phyloP scores from a whole-genome alignment of 2,797 vertebrate species.

The Zalophus californianus region DNA sequence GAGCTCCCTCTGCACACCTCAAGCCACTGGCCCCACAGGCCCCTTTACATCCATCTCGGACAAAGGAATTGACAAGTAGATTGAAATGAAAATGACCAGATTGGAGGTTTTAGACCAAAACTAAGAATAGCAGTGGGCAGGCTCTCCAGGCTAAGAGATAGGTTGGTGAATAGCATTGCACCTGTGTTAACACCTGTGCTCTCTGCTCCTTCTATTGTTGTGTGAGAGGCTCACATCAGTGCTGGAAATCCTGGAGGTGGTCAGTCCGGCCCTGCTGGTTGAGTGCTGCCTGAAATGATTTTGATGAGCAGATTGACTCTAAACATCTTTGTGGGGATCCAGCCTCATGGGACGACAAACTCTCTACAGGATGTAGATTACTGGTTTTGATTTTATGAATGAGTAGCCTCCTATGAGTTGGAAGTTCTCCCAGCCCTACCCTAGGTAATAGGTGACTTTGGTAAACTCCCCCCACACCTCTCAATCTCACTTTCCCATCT shows the following conservation, averaged over 20 bases:
- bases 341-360: rapidly evolving
- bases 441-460: rapidly evolving
- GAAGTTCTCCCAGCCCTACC: rapidly evolving
- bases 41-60: rapidly evolving
- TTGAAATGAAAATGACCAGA: no score
- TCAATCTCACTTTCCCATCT: neutral
- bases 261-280: rapidly evolving
- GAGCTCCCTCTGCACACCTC: neutral
- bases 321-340: no score
- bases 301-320: neutral
- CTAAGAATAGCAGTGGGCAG: rapidly evolving
- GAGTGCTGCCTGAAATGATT: neutral
- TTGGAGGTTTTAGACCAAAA: neutral
- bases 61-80: rapidly evolving
- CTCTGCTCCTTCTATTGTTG: rapidly evolving
- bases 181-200: rapidly evolving
- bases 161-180: rapidly evolving
- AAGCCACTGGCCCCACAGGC: rapidly evolving
- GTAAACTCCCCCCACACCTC: neutral
- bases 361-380: rapidly evolving
- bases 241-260: rapidly evolving
- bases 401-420: rapidly evolving
- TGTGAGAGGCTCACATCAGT: rapidly evolving
- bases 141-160: rapidly evolving
- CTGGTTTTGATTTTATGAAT: rapidly evolving